Evolutionary conservation across 2,888 invertebrate species (phyloP).

Genomic region (Temnothorax rugatulus): DNA sequence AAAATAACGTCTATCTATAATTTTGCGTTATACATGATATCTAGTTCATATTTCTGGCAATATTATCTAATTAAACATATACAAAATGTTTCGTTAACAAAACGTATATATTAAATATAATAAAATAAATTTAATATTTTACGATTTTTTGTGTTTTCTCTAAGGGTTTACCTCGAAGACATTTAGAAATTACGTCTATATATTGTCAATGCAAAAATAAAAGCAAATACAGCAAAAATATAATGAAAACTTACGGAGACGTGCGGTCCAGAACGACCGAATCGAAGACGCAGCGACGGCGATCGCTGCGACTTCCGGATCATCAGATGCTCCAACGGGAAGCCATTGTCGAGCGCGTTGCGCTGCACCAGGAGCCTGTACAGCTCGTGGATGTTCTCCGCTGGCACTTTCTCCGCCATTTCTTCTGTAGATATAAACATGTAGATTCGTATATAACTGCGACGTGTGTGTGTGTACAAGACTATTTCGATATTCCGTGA

Average conservation of each 20-base stretch:
- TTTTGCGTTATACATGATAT: background rate
- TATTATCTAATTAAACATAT: background rate
- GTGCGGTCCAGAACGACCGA: slow-evolving; percentile 80
- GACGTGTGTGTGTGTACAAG: background rate
- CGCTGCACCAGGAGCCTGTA: slow-evolving; percentile 78
- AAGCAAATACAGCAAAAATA: background rate
- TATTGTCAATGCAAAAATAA: background rate
- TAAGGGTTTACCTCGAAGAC: background rate
- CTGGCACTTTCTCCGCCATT: slow-evolving; percentile 63
- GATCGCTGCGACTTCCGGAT: slow-evolving; percentile 82
- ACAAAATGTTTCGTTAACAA: background rate
- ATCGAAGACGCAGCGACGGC: slow-evolving; percentile 82
- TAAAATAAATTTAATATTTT: background rate
- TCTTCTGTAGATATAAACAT: slow-evolving; percentile 70
- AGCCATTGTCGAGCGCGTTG: slow-evolving; percentile 69
- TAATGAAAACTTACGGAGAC: slow-evolving; percentile 72
- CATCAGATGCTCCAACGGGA: slow-evolving; percentile 80
- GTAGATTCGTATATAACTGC: background rate
- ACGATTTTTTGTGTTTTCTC: background rate
- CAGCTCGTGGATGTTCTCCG: slow-evolving; percentile 77
- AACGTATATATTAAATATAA: no score
- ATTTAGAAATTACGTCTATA: background rate
- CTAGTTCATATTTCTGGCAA: background rate
- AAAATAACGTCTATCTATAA: background rate
- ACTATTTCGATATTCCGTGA: background rate